A percentile compares a stretch with the other conserved stretches of the same genome.
Conservation (phyloP, 2,888 invertebrate species). For the Theodoxus fluviatilis region DNA sequence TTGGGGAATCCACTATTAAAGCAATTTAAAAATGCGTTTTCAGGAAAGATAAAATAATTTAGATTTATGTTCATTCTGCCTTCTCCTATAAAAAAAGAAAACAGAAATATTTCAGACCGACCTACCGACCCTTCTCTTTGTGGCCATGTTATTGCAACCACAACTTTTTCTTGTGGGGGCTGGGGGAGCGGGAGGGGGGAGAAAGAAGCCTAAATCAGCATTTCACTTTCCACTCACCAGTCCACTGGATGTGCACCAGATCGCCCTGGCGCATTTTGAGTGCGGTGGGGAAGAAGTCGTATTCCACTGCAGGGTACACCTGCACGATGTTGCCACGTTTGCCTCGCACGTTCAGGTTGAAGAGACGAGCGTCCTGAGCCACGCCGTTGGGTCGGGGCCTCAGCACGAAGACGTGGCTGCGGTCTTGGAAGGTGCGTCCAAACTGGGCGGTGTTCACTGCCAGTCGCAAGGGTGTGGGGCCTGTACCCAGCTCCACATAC, state of each 20-base stretch:
- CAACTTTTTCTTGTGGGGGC: no score
- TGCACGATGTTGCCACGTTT: slow-evolving; percentile 66
- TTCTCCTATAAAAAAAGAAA: not conserved
- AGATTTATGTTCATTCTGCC: slow-evolving; percentile 1
- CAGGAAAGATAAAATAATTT: no score
- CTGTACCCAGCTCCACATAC: slow-evolving; percentile 55
- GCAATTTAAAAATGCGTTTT: no score
- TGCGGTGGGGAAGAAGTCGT: slow-evolving; percentile 63
- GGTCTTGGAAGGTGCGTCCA: slow-evolving; percentile 63
- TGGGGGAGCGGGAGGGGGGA: no score
- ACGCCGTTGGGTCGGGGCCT: slow-evolving; percentile 45
- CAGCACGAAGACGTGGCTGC: slow-evolving; percentile 59
- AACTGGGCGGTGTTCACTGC: slow-evolving; percentile 64
- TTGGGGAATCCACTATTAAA: no score
- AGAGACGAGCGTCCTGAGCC: slow-evolving; percentile 30
- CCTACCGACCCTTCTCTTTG: not conserved
- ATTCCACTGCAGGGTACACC: slow-evolving; percentile 64
- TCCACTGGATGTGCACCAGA: slow-evolving; percentile 63
- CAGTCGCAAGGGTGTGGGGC: slow-evolving; percentile 51
- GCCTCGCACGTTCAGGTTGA: slow-evolving; percentile 64
- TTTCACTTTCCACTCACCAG: slow-evolving; percentile 27
- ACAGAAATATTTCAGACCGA: not conserved
- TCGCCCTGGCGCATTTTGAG: slow-evolving; percentile 49
- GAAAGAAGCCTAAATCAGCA: not conserved
- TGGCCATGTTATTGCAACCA: no score